Conservation (phyloP, 1,140 invertebrate species). For the Scaptomyza montana region DNA sequence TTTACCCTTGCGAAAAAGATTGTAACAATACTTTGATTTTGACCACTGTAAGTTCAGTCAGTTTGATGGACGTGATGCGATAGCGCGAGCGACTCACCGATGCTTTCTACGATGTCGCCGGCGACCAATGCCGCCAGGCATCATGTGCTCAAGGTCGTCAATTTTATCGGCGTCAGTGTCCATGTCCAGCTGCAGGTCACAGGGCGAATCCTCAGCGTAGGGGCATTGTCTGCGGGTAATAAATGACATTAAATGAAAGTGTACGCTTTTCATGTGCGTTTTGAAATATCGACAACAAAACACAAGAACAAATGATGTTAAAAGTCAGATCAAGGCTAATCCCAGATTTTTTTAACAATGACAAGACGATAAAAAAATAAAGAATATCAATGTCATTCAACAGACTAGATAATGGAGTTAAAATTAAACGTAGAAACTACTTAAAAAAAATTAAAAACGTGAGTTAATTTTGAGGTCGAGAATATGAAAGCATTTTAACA, state of each 20-base stretch:
- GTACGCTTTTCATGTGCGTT: slow-evolving; percentile 17
- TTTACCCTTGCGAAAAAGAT: neutral
- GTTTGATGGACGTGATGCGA: slow-evolving; percentile 37
- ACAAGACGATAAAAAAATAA: too few species aligned
- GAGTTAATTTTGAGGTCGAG: too few species aligned
- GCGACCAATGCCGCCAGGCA: slow-evolving; percentile 74
- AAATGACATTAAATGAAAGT: slow-evolving; percentile 61
- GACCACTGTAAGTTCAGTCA: slow-evolving; percentile 8
- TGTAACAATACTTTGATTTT: neutral
- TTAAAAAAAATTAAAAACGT: too few species aligned
- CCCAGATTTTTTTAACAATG: too few species aligned
- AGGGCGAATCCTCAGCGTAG: slow-evolving; percentile 76
- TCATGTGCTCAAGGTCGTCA: slow-evolving; percentile 83
- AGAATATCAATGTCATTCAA: too few species aligned
- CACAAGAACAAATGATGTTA: neutral
- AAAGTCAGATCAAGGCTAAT: too few species aligned
- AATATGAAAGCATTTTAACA: too few species aligned
- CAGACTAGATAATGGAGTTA: too few species aligned
- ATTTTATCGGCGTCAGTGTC: slow-evolving; percentile 77
- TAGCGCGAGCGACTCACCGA: slow-evolving; percentile 63
- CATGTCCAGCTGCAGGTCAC: slow-evolving; percentile 81
- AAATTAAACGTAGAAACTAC: too few species aligned
- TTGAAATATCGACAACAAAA: neutral
- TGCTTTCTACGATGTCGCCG: slow-evolving; percentile 81
- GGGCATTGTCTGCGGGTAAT: slow-evolving; percentile 78